These are phyloP conservation scores for Drosophila mimetica DNA, from an alignment of 2,888 invertebrate species.

Conservation along the genomic window DNA sequence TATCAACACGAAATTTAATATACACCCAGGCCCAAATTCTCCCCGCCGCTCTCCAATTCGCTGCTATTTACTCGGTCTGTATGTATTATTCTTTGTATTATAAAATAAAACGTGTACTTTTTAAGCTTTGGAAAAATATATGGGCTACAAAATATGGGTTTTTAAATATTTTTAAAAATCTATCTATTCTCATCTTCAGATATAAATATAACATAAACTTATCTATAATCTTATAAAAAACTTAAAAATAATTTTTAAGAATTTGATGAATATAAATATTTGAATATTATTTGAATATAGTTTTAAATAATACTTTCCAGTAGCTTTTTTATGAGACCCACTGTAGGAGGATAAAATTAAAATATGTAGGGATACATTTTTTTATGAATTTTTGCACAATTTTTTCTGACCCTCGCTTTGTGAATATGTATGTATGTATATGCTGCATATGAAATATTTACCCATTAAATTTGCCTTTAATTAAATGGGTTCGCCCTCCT, in stretches of 20 bases:
- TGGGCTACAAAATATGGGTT: too few species aligned
- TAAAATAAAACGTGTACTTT: conserved; percentile 55
- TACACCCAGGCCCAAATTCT: conserved; percentile 33
- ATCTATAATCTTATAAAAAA: too few species aligned
- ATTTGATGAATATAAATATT: too few species aligned
- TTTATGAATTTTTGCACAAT: conserved; percentile 25
- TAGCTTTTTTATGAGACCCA: neutral
- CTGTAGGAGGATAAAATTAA: conserved; percentile 2
- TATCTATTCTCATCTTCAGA: too few species aligned
- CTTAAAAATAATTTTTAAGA: too few species aligned
- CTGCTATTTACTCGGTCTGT: conserved; percentile 67
- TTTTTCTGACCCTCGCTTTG: conserved; percentile 24
- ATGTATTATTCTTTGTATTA: too few species aligned
- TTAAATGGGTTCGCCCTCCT: conserved; percentile 58
- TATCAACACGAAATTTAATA: conserved; percentile 75
- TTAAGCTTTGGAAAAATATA: conserved; percentile 11
- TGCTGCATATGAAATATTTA: conserved; percentile 74
- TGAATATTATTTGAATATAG: too few species aligned
- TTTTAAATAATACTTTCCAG: too few species aligned
- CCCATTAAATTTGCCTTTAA: conserved; percentile 81
- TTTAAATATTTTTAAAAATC: too few species aligned
- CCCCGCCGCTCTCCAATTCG: neutral
- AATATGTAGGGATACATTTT: conserved; percentile 7
- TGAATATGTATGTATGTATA: conserved; percentile 20
- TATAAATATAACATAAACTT: too few species aligned